Evolutionary conservation across 2,888 invertebrate genomes (phyloP).

Genomic region (Synergus itoensis): DNA sequence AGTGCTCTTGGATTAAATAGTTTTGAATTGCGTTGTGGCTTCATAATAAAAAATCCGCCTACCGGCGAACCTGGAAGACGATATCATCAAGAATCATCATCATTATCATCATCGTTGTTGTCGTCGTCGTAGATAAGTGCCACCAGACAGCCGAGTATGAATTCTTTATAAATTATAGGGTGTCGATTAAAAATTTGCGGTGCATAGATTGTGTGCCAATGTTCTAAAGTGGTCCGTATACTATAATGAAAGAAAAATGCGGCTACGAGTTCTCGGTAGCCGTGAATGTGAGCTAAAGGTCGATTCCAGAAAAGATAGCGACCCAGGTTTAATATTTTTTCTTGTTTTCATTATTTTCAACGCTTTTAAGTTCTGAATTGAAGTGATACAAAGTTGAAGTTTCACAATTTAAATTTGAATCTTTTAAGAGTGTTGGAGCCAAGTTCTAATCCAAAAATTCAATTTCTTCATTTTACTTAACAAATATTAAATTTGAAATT

Average conservation of each 20-base stretch:
- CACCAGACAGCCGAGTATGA: constrained; percentile 40
- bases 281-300: constrained; percentile 30
- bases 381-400: no score
- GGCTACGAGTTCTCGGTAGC: constrained; percentile 24
- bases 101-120: constrained; percentile 18
- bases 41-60: constrained; percentile 22
- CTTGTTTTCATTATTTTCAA: not conserved
- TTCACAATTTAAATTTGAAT: no score
- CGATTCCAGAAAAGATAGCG: constrained; percentile 17
- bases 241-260: constrained; percentile 30
- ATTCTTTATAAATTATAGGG: not conserved
- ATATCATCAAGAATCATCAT: constrained; percentile 15
- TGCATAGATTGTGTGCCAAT: constrained; percentile 18
- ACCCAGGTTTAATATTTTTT: constrained; percentile 16
- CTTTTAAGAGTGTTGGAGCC: no score
- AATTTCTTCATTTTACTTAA: no score
- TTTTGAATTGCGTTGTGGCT: not conserved
- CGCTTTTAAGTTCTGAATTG: not conserved
- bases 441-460: no score
- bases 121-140: constrained; percentile 26
- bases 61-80: constrained; percentile 33
- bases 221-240: not conserved
- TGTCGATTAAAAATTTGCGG: constrained; percentile 29
- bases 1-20: constrained; percentile 11
- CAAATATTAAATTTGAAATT: no score